phyloP scores from a whole-genome alignment of 2,888 invertebrate genomes.

The Idaea biselata region DNA sequence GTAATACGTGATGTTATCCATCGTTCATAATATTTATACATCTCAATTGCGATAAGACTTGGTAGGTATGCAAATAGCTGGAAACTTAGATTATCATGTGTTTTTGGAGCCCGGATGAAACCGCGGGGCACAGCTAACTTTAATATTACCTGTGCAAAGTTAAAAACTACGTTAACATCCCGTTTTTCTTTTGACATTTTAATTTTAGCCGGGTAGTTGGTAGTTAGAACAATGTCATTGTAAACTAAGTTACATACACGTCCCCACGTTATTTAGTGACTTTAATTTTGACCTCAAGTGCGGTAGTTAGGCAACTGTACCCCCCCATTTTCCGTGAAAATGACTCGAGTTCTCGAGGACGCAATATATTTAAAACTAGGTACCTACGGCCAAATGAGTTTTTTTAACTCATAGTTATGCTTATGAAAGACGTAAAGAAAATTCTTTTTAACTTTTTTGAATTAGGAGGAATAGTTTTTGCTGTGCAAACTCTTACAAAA shows the following conservation, averaged over 20 bases:
- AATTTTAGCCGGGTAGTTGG: neutral
- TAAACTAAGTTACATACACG: neutral
- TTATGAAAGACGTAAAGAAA: neutral
- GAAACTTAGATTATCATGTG: no score
- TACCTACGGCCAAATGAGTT: neutral
- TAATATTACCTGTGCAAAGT: no score
- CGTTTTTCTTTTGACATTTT: neutral
- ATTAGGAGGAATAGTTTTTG: neutral
- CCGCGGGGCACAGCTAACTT: no score
- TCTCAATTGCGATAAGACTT: no score
- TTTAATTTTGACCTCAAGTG: neutral
- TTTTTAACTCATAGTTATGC: neutral
- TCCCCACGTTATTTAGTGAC: neutral
- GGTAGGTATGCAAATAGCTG: no score
- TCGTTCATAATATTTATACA: no score
- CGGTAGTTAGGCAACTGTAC: neutral
- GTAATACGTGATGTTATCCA: no score
- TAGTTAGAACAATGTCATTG: neutral
- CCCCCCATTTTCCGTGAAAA: neutral
- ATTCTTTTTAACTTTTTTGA: neutral
- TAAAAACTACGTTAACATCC: no score
- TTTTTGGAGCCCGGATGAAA: no score
- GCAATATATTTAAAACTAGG: neutral
- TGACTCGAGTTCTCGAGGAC: neutral
- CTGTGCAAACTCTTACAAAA: no score